Evolutionary conservation across 2,888 invertebrate species (phyloP).

Genomic region (Vandiemenella viatica): DNA sequence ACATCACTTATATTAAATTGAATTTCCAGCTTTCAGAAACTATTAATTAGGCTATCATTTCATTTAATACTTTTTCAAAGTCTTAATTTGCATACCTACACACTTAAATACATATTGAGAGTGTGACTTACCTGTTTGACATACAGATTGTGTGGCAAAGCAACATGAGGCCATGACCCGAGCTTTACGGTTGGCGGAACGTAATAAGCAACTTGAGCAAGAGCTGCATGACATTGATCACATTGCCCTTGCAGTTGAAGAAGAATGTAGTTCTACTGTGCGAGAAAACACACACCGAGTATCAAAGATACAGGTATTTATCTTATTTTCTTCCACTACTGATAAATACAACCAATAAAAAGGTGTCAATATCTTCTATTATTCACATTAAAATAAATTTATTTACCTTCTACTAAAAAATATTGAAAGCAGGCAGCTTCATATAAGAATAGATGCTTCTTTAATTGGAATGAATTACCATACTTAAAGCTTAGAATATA

Average conservation of each 20-base stretch:
- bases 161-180: conserved; percentile 71
- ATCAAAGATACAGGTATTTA: conserved; percentile 26
- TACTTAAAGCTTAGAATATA: no score
- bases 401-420: not conserved
- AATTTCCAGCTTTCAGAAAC: no score
- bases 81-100: no score
- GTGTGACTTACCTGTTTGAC: no score
- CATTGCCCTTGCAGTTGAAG: conserved; percentile 58
- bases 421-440: not conserved
- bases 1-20: no score
- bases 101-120: no score
- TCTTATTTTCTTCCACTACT: not conserved
- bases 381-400: no score
- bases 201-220: conserved; percentile 51
- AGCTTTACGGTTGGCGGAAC: conserved; percentile 56
- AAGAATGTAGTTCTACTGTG: conserved; percentile 55
- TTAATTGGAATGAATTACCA: no score
- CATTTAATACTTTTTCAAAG: no score
- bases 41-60: no score
- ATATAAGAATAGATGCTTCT: not conserved
- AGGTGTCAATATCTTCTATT: not conserved
- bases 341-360: not conserved
- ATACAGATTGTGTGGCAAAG: conserved; percentile 40
- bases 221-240: conserved; percentile 58
- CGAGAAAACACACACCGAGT: conserved; percentile 40